Percentiles rank a stretch among this genome's conserved stretches.
These are phyloP conservation scores for Eulacestoma nigropectus DNA, from an alignment of 2,113 vertebrate species.

Conservation along the genomic window DNA sequence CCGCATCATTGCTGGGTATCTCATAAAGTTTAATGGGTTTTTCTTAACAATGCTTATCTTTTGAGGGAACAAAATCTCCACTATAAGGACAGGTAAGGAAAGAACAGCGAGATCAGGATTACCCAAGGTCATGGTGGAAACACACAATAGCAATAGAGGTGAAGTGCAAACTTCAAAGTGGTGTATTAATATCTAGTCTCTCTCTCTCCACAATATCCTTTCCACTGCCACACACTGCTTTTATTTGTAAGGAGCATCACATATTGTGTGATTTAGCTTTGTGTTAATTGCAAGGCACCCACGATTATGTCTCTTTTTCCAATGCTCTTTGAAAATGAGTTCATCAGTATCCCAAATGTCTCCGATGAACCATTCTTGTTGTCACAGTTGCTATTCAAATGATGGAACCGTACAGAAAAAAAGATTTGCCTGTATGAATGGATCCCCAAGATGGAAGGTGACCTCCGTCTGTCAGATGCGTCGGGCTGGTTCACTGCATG, in stretches of 20 bases:
- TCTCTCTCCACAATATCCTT: not conserved
- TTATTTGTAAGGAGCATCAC: not conserved
- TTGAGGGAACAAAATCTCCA: not conserved
- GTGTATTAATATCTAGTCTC: not conserved
- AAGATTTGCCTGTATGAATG: not conserved
- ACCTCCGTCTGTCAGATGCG: accelerated
- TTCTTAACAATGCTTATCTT: not conserved
- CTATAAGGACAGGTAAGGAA: not conserved
- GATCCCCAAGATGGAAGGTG: not conserved
- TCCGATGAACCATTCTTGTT: not conserved
- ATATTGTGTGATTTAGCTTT: not conserved
- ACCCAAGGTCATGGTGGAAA: not conserved
- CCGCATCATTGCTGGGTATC: not conserved
- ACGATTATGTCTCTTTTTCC: not conserved
- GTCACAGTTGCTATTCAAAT: not conserved
- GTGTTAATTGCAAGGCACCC: not conserved
- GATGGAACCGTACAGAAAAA: not conserved
- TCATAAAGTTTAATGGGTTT: not conserved
- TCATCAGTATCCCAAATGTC: not conserved
- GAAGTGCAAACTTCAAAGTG: not conserved
- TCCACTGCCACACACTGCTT: not conserved
- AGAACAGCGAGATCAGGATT: not conserved
- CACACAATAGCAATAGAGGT: not conserved
- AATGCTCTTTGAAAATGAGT: not conserved
- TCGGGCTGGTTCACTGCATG: not conserved